Conservation (phyloP, 35 echinoderm and acorn worm genomes). For the Heliocidaris erythrogramma region DNA sequence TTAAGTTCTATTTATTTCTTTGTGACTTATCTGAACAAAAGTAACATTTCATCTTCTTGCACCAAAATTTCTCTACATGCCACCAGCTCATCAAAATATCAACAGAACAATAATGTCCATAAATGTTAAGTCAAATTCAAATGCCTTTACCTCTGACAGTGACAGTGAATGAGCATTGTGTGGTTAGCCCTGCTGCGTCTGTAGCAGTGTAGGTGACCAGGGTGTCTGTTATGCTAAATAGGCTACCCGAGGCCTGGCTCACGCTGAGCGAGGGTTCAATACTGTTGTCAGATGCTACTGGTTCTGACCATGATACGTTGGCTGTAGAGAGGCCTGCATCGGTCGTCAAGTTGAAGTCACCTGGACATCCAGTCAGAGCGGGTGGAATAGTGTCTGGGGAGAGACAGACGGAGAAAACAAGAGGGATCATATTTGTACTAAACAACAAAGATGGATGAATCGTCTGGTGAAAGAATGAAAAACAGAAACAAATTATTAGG, state of each 20-base stretch:
- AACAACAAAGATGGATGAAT: too few relatives aligned
- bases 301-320: conserved; percentile 50
- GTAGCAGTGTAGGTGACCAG: conserved; percentile 8
- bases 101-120: too few relatives aligned
- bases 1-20: too few relatives aligned
- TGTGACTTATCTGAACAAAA: too few relatives aligned
- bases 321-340: conserved; percentile 22
- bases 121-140: too few relatives aligned
- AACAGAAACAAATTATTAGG: too few relatives aligned
- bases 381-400: conserved; percentile 47
- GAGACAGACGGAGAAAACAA: neutral
- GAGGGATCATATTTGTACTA: neutral
- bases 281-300: conserved; percentile 52
- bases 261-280: neutral
- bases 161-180: conserved; percentile 25
- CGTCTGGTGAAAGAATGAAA: too few relatives aligned
- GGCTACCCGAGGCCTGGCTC: conserved; percentile 14
- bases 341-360: conserved; percentile 41
- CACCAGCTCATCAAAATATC: too few relatives aligned
- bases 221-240: conserved; percentile 61
- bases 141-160: conserved; percentile 39
- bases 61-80: too few relatives aligned
- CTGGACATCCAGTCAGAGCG: conserved; percentile 44
- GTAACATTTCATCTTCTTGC: too few relatives aligned
- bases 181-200: conserved; percentile 5